These are phyloP conservation scores for Seriola dumerili DNA, from an alignment of 2,113 vertebrate genomes.

Conservation along the genomic window DNA sequence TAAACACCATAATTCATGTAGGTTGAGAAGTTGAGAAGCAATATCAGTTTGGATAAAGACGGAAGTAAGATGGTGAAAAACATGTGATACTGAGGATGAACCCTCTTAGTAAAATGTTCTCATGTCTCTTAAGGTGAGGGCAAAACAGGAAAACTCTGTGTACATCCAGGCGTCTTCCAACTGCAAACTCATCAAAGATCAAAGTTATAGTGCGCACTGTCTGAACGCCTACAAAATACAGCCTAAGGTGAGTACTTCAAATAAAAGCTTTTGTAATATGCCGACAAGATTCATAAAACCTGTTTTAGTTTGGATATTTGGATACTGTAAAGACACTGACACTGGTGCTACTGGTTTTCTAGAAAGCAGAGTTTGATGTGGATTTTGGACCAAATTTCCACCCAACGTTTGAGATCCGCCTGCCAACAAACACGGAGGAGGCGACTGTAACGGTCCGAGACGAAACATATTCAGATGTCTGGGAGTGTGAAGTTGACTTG, in stretches of 20 bases:
- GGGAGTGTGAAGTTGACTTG: conserved; percentile 1
- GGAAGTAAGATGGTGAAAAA: too few species aligned
- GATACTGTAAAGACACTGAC: too few species aligned
- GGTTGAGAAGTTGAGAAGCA: too few species aligned
- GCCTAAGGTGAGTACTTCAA: too few species aligned
- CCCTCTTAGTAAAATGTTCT: too few species aligned
- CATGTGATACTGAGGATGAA: too few species aligned
- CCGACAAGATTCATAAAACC: neutral
- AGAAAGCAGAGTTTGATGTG: conserved; percentile 12
- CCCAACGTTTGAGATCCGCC: conserved; percentile 8
- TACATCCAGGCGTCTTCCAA: neutral
- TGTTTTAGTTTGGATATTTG: too few species aligned
- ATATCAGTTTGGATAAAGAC: too few species aligned
- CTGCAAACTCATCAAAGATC: neutral
- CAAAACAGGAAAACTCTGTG: neutral
- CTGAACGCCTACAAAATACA: neutral
- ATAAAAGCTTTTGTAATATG: too few species aligned
- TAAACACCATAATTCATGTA: too few species aligned
- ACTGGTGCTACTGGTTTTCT: neutral
- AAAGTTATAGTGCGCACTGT: conserved; percentile 5
- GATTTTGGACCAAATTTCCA: conserved; percentile 26
- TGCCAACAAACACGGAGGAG: neutral
- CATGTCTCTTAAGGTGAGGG: neutral
- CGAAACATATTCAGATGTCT: neutral
- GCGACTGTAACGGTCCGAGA: conserved; percentile 4